Conservation (phyloP, 1,140 invertebrate species). For the Lordiphosa collinella region DNA sequence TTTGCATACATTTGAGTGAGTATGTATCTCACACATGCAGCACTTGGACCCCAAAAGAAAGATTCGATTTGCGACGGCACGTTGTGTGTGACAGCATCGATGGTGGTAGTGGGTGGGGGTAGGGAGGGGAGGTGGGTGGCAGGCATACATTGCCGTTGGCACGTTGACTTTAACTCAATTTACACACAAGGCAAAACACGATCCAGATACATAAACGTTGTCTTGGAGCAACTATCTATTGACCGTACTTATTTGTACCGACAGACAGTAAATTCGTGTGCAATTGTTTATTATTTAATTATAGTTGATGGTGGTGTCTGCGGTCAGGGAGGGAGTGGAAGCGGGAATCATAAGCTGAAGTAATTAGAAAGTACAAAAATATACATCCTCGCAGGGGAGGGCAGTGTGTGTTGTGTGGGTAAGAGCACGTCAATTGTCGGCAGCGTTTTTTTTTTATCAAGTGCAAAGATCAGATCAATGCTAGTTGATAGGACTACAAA, state of each 20-base stretch:
- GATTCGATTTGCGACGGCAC: conserved; percentile 23
- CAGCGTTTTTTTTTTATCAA: conserved; percentile 27
- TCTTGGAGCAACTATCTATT: conserved; percentile 25
- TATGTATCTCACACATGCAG: conserved; percentile 8
- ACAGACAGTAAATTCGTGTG: conserved; percentile 32
- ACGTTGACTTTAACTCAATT: conserved; percentile 48
- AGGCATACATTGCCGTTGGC: conserved; percentile 30
- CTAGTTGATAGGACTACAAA: conserved; percentile 35
- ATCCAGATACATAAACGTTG: conserved; percentile 14
- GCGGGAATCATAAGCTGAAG: too few species aligned
- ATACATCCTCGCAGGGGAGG: neutral
- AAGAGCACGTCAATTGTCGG: conserved; percentile 10
- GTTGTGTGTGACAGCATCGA: conserved; percentile 28
- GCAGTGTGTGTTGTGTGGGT: neutral
- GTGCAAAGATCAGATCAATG: conserved; percentile 50
- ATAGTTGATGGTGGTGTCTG: conserved; percentile 32
- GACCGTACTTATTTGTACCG: conserved; percentile 31
- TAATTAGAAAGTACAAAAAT: too few species aligned
- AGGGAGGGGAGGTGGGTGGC: neutral
- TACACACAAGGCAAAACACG: conserved; percentile 37
- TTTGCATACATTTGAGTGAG: conserved; percentile 24
- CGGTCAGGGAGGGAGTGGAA: conserved; percentile 8
- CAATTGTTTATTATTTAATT: conserved; percentile 63
- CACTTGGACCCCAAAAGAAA: neutral
- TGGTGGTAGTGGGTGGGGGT: neutral